phyloP scores from a whole-genome alignment of 2,113 vertebrate genomes.

The Oceanites oceanicus region DNA sequence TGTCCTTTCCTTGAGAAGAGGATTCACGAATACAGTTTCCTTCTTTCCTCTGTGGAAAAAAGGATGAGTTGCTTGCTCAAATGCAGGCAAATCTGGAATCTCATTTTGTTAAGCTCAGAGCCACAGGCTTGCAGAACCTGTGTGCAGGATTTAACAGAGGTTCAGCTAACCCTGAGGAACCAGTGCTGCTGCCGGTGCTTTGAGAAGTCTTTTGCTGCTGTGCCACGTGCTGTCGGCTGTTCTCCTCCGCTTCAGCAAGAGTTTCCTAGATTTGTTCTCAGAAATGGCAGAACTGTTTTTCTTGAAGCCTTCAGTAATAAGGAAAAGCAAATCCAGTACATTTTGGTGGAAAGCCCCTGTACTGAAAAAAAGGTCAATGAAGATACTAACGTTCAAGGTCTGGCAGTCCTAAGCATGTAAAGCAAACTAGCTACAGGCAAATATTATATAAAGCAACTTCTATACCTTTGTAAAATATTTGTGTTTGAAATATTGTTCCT shows the following conservation, averaged over 20 bases:
- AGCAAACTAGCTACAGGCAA: neutral
- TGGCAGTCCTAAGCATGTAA: neutral
- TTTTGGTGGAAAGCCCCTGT: neutral
- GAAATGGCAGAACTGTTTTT: neutral
- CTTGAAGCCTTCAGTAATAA: neutral
- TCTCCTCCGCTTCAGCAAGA: neutral
- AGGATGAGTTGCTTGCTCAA: neutral
- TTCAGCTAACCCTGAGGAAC: neutral
- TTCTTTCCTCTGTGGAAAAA: neutral
- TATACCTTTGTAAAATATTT: neutral
- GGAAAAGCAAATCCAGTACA: neutral
- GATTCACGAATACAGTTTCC: neutral
- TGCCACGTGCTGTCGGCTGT: neutral
- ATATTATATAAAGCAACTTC: neutral
- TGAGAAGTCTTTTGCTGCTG: neutral
- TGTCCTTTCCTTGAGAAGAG: neutral
- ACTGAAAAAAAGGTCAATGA: neutral
- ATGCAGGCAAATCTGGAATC: neutral
- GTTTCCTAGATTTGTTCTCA: neutral
- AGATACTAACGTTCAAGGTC: neutral
- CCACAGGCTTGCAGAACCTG: accelerated
- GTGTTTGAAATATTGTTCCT: neutral
- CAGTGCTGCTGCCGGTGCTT: neutral
- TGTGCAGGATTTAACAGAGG: neutral
- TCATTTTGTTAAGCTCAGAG: neutral